phyloP scores from a whole-genome alignment of 2,797 vertebrate genomes.

The Enteromius mattozi region DNA sequence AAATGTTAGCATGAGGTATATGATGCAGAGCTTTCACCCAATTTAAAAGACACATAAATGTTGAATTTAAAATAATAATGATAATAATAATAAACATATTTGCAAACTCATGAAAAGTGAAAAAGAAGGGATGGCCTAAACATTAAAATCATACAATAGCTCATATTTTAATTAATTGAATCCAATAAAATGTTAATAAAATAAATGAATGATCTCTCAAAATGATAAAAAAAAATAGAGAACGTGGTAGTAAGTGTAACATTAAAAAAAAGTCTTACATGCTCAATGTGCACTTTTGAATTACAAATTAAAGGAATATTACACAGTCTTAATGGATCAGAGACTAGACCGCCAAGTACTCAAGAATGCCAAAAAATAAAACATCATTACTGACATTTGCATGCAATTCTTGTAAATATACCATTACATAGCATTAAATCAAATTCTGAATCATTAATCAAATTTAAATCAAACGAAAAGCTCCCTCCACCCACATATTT shows the following conservation, averaged over 20 bases:
- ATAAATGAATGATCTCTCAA: background rate
- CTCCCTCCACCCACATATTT: constrained; percentile 2
- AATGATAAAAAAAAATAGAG: background rate
- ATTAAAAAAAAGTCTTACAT: background rate
- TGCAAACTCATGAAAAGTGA: background rate
- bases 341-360: background rate
- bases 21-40: background rate
- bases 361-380: background rate
- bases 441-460: background rate
- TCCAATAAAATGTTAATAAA: background rate
- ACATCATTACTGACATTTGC: background rate
- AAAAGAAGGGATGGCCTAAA: background rate
- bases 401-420: background rate
- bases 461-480: background rate
- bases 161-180: background rate
- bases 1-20: background rate
- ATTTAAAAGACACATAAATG: background rate
- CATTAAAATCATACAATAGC: background rate
- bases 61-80: background rate
- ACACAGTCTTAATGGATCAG: background rate
- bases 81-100: background rate
- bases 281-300: background rate
- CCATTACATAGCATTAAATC: background rate
- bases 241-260: background rate
- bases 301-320: background rate